A percentile compares a stretch with the other conserved stretches of the same genome.
These are phyloP conservation scores for Exaiptasia diaphana DNA, from an alignment of 64 coral and sea anemone genomes.

Conservation along the genomic window DNA sequence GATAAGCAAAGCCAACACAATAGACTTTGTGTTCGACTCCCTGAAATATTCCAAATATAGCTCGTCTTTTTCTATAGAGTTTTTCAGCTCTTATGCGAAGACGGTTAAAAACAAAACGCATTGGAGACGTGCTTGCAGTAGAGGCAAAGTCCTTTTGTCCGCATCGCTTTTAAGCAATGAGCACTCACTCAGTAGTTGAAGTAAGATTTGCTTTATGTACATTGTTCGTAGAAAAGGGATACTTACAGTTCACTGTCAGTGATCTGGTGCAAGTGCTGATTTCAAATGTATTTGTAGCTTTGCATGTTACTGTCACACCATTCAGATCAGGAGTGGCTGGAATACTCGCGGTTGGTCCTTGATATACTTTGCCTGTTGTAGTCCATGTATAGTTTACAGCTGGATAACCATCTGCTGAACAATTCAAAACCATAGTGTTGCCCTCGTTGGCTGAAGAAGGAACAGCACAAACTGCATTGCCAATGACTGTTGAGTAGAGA, in stretches of 20 bases:
- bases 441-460: not conserved
- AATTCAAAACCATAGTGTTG: not conserved
- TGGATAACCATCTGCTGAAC: not conserved
- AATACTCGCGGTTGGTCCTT: not conserved
- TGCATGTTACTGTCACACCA: not conserved
- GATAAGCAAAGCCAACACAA: too few relatives aligned
- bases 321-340: not conserved
- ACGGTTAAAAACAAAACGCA: too few relatives aligned
- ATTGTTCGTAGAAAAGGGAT: not conserved
- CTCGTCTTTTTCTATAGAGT: too few relatives aligned
- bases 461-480: too few relatives aligned
- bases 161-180: not conserved
- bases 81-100: too few relatives aligned
- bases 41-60: too few relatives aligned
- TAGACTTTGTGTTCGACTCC: too few relatives aligned
- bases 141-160: too few relatives aligned
- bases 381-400: not conserved
- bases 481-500: too few relatives aligned
- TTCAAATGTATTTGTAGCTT: not conserved
- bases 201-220: not conserved
- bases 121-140: not conserved
- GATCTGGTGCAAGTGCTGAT: not conserved
- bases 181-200: not conserved
- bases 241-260: not conserved
- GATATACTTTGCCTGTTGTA: not conserved